Base-by-base conservation (phyloP, 92 coral and sea anemone species). In the Palythoa grandiflora region DNA sequence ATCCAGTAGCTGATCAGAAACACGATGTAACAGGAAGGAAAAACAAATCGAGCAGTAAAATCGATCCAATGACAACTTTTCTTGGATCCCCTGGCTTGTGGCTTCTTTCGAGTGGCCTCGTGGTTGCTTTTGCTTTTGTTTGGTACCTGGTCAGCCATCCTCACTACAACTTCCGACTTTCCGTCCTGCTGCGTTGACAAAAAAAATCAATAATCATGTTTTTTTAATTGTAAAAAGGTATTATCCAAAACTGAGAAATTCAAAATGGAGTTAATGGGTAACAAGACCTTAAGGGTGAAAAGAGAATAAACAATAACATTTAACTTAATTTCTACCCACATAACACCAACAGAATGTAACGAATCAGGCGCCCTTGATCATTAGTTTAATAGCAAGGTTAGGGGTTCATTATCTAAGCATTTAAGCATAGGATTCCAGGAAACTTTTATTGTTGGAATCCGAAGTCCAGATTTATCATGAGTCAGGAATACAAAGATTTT, bases 101-200 rank as follows among this genome's bases (percentile, higher is more conserved):
- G 75, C 35, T 66, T 65, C 59, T 21, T 81, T 0, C 75, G 76
- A 20, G n/a, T 53, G 20, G 52, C 28, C 16, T 37, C 66, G 75
- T 59, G 55, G 83, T 17, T 70, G 36, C 44, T 9, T 21, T 79
- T 50, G 20, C 47, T 11, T 21, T 81, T 81, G 38, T 52, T 10
- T 19, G 72, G 9, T n/a, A 96, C 93, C 72, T 94, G 88, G 38
- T 95, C 98, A 93, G 91, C 92, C 83, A 95, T 94, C 71, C 89
- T 93, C 68, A 94, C 96, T 19, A 94, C 94, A 63, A 93, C 87
- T 53, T 96, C 96, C 13, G 86, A 47, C 59, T 81, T 81, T n/a
- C 75, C 75, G 40, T 81, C 86, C 86, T 81, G 61, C 7, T 37
- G 6, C 13, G 63, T 38, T 38, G 11, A 47, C 40, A 65, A 54